Base-by-base conservation (phyloP, 2,113 vertebrate genomes). In the Epinephelus fuscoguttatus region DNA sequence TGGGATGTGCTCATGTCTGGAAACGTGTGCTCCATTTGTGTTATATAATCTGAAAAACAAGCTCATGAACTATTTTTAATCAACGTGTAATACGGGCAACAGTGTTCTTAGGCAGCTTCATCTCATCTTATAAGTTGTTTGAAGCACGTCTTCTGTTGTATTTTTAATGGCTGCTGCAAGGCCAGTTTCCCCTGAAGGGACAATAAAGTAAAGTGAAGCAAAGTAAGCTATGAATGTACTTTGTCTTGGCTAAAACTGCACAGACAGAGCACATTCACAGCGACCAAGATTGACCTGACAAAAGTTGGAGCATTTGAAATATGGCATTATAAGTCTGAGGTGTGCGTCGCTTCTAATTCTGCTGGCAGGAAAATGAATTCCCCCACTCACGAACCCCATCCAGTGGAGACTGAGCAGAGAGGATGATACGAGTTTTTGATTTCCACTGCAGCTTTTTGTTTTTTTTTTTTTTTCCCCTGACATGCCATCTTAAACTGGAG, bases 91-190 rank as follows among this genome's bases (percentile, higher is more conserved):
- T 78, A 69, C 72, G 80, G 87, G 87, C 61, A 57, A 42, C 62
- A 78, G 70, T 53, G 64, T 67, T 67, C 49, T 75, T 45, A 9
- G 27, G 81, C 80, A 71, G 84, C 80, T 75, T 80, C 61, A 69
- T 83, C 63, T 85, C 73, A 70, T 86, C 82, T 71, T 79, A 63
- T 83, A 70, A 80, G 81, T 81, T 88, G 88, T 92, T 92, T 92
- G 90, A 93, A 91, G 91, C 75, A 75, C 27, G 4, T 87, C 83
- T 74, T 91, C 82, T 91, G 85, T 91, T 93, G 85, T 88, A 90
- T 91, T 89, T 93, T 88, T 90, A 93, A 91, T 92, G 90, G 67
- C 73, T 64, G 75, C 86, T 85, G 82, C 78, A 37, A 82, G 87
- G 80, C 77, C n/a, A 72, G 78, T 73, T 81, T 81, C 70, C 87